Percentiles rank a stretch among this genome's conserved stretches.
phyloP scores from a whole-genome alignment of 1,140 invertebrate species.

The Stratiolaelaps scimitus region DNA sequence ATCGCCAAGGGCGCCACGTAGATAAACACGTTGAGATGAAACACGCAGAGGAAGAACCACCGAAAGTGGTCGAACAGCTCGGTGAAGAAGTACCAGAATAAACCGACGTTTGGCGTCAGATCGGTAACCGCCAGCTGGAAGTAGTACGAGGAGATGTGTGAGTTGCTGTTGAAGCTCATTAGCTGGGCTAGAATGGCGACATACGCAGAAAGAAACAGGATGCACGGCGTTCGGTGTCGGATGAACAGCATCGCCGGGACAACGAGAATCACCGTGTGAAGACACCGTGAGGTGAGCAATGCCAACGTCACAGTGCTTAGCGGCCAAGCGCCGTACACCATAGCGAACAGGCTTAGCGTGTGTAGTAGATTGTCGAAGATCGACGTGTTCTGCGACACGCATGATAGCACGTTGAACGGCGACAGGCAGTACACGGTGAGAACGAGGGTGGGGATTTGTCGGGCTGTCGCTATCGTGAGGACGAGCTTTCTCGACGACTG shows the following conservation, averaged over 20 bases:
- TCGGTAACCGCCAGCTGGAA: conserved; percentile 61
- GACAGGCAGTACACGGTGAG: conserved; percentile 17
- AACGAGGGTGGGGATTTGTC: conserved; percentile 10
- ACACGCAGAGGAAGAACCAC: conserved; percentile 82
- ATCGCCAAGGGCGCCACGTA: conserved; percentile 79
- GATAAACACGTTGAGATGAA: conserved; percentile 87
- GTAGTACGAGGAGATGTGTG: conserved; percentile 1
- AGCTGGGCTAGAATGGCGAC: conserved; percentile 7
- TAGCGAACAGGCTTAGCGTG: conserved; percentile 1
- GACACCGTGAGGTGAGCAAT: conserved; percentile 14
- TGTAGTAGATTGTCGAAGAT: conserved; percentile 22
- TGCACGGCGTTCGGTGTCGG: conserved; percentile 17
- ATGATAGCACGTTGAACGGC: conserved; percentile 20
- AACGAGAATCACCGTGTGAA: conserved; percentile 19
- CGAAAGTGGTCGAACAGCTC: conserved; percentile 99
- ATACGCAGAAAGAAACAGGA: conserved; percentile 18
- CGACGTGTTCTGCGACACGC: conserved; percentile 25
- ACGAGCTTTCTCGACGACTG: conserved; percentile 13
- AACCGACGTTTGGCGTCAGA: conserved; percentile 85
- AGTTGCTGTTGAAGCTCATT: conserved; percentile 5
- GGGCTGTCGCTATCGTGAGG: conserved; percentile 5
- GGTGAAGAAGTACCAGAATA: conserved; percentile 99
- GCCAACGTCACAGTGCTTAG: conserved; percentile 14
- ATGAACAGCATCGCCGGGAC: conserved; percentile 23
- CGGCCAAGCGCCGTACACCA: conserved; percentile 25